Evolutionary conservation across 2,797 vertebrate genomes (phyloP), one percentile per base, ranked within the genome.

Genomic region (Paguma larvata): DNA sequence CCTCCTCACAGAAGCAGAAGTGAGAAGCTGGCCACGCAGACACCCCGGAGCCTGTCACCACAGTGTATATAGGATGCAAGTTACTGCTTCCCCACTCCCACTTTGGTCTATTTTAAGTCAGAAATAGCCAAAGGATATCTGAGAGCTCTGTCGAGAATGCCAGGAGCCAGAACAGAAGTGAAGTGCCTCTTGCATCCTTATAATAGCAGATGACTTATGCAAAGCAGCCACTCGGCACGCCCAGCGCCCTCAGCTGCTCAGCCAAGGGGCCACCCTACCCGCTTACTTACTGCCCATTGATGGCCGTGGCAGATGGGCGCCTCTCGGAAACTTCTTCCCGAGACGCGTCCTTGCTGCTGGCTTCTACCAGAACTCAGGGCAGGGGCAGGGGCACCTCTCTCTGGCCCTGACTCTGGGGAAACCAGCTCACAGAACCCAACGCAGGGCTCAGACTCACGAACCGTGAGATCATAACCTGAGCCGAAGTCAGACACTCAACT

Each of bases 171-270:
- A 32, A 75, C 73, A 75, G 73, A 94, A 91, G 53, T 27, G 25
- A 90, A 88, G 85, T 63, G 32, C 68, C 73, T 51, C 78, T 88
- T 59, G 51, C 75, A 67, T 94, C 82, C 94, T 78, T 87, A 41
- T 77, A 93, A 92, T 68, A 97, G 96, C 94, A 77, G 27, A 90
- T 95, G 95, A 86, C 94, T 82, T 96, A 62, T 0, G 78, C 93
- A 83, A 38, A 94, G 72, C 73, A 32, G 63, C 19, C 82, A 14
- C 32, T 9, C 1, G 88, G 27, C 63, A 48, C 72, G 94, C 38
- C 78, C 56, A 15, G 5, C 6, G 51, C 44, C 46, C 78, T 78
- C 89, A 96, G 86, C 89, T 92, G 96, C 92, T 96, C 46, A 6
- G 46, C 13, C 11, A 44, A 16, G 7, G 41, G 70, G 27, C 85